These are phyloP conservation scores for Caenorhabditis angaria DNA, from an alignment of 2,888 invertebrate species.

Conservation along the genomic window DNA sequence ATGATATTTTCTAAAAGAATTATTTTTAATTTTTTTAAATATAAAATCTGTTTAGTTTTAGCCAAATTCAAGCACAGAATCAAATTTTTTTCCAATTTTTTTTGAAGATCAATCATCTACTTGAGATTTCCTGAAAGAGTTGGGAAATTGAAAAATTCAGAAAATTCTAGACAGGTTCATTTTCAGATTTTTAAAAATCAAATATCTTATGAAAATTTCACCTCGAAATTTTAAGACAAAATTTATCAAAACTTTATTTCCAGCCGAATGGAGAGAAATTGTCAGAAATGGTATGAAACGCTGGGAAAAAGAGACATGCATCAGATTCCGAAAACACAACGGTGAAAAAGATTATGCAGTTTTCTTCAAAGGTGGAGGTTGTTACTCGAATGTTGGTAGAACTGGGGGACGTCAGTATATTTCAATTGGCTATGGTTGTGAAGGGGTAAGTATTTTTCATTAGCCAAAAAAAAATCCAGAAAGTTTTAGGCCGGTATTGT, in stretches of 20 bases:
- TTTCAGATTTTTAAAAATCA: no score
- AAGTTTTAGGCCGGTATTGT: slow-evolving; percentile 56
- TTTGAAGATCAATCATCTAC: no score
- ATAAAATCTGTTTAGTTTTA: no score
- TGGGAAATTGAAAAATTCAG: no score
- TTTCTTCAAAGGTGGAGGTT: slow-evolving; percentile 53
- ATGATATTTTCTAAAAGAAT: no score
- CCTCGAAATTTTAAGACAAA: not conserved
- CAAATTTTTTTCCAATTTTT: no score
- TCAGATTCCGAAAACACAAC: slow-evolving; percentile 44
- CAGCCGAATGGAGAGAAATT: slow-evolving; percentile 50
- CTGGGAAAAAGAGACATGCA: slow-evolving; percentile 59
- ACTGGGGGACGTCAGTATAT: slow-evolving; percentile 59
- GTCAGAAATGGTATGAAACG: slow-evolving; percentile 53
- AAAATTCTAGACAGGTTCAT: no score
- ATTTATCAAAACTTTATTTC: slow-evolving; percentile 8
- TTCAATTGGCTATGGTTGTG: slow-evolving; percentile 62
- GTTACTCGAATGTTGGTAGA: slow-evolving; percentile 62
- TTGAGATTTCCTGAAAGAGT: no score
- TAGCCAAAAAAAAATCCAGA: not conserved
- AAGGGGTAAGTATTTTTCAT: slow-evolving; percentile 31
- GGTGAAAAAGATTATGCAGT: slow-evolving; percentile 40
- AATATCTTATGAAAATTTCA: no score
- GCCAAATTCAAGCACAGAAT: no score
- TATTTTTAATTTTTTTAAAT: no score